These are phyloP conservation scores for Parus major DNA, from an alignment of 2,113 vertebrate species.

Conservation along the genomic window DNA sequence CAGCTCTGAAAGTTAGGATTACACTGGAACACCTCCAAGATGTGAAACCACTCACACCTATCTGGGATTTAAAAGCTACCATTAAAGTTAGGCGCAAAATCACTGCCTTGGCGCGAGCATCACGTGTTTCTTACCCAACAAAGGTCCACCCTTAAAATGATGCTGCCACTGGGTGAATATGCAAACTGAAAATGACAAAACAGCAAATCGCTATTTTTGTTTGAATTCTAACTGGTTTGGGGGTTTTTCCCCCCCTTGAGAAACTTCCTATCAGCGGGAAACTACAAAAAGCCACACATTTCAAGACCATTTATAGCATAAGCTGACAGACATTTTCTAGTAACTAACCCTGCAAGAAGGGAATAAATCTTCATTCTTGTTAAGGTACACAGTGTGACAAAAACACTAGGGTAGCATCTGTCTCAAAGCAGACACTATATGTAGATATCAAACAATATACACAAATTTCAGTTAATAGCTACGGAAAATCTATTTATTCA, in stretches of 20 bases:
- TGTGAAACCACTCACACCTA: background rate
- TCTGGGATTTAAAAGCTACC: background rate
- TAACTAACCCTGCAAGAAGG: background rate
- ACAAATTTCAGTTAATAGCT: background rate
- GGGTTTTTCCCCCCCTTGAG: background rate
- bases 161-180: accelerated
- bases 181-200: background rate
- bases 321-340: background rate
- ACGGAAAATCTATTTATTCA: background rate
- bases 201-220: background rate
- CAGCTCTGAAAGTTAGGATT: background rate
- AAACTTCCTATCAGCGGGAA: background rate
- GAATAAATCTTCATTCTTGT: background rate
- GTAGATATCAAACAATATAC: background rate
- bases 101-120: background rate
- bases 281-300: background rate
- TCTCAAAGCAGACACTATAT: background rate
- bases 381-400: background rate
- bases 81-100: background rate
- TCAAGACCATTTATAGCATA: background rate
- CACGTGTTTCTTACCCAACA: background rate
- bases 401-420: background rate
- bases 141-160: background rate
- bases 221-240: background rate
- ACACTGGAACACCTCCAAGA: background rate